Evolutionary conservation across 2,888 invertebrate species (phyloP), one percentile per base, ranked within the genome.

Genomic region (Rhaphigaster nebulosa): DNA sequence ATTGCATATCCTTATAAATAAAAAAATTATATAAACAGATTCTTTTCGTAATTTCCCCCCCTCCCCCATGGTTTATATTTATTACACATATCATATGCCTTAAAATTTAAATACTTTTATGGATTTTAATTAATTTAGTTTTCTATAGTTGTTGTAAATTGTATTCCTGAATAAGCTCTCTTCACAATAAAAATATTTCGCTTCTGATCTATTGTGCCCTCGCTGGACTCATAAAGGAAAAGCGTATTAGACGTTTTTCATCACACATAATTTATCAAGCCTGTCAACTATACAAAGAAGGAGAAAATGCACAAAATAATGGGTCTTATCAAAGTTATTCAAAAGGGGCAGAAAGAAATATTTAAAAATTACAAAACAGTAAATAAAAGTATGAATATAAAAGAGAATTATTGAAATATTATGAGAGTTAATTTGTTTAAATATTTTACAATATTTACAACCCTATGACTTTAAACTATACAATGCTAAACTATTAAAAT

Each of bases 191-290:
- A 70, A 38, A 70, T 70, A 70, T 70, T 34, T 70, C 15, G 65
- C 34, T 34, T 20, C 18, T 70, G 34, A 70, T 34, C 70, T 20
- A 70, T 70, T 70, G 70, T 70, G 34, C 34, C 20, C 70, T 20
- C 70, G 18, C 18, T 34, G 70, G 34, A 70, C 34, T 70, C 34
- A 70, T 70, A 70, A 70, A 34, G 70, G 70, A 34, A 70, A 70
- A 70, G 70, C 70, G 38, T 70, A 70, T 70, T 70, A 70, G 70
- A 70, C 70, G 70, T 70, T 70, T 70, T 70, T 70, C 70, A 70
- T 34, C 70, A 70, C 70, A 70, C 70, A 70, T 70, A 34, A 70
- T 70, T 70, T 70, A 70, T 70, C 70, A 70, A 70, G 70, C 34
- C 70, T 70, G 70, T 70, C 70, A 70, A 34, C 70, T 70, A 70